These are phyloP conservation scores for Tenebrio molitor DNA, from an alignment of 1,140 invertebrate genomes.

Conservation along the genomic window DNA sequence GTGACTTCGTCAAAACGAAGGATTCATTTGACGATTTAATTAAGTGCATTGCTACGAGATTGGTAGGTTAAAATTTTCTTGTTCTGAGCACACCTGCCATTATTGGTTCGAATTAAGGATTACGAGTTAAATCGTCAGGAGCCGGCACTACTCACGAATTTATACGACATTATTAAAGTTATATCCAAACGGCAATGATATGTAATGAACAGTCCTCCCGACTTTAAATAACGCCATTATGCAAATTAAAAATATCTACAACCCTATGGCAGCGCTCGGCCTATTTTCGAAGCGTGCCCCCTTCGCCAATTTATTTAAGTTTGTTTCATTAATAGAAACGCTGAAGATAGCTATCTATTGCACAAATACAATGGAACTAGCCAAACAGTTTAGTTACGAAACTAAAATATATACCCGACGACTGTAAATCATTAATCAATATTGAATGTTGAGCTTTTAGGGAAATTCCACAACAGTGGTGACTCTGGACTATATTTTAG, in stretches of 20 bases:
- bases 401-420: too few species aligned
- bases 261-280: slow-evolving; percentile 1
- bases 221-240: slow-evolving; percentile 45
- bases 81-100: slow-evolving; percentile 26
- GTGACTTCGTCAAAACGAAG: slow-evolving; percentile 12
- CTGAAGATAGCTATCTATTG: too few species aligned
- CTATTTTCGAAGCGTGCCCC: slow-evolving; percentile 28
- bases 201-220: slow-evolving; percentile 42
- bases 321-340: slow-evolving; percentile 34
- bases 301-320: slow-evolving; percentile 12
- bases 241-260: slow-evolving; percentile 43
- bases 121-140: slow-evolving; percentile 13
- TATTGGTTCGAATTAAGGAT: slow-evolving; percentile 37
- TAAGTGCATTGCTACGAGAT: background rate
- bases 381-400: too few species aligned
- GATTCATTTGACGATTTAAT: slow-evolving; percentile 25
- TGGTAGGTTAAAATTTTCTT: slow-evolving; percentile 16
- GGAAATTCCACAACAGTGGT: too few species aligned
- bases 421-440: too few species aligned
- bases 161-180: slow-evolving; percentile 44
- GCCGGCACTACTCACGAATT: slow-evolving; percentile 29
- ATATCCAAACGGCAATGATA: slow-evolving; percentile 44
- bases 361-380: too few species aligned
- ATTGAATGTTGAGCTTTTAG: too few species aligned
- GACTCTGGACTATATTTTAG: background rate